Percentiles rank a stretch among this genome's conserved stretches.
phyloP scores from a whole-genome alignment of 2,113 vertebrate genomes.

The Corythornis madagascariensis region DNA sequence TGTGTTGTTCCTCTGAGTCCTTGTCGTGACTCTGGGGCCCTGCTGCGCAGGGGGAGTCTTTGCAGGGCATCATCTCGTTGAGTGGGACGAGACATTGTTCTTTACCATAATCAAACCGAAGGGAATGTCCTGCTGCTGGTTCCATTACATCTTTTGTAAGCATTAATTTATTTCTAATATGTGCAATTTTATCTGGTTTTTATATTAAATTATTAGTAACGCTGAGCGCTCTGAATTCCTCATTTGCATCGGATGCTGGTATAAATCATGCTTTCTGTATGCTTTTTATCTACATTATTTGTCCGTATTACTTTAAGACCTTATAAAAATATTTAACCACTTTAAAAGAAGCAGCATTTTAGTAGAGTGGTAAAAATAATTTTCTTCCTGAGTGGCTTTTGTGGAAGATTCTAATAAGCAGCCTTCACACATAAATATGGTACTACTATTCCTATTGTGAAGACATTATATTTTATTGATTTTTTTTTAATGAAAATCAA shows the following conservation, averaged over 20 bases:
- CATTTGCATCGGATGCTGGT: background rate
- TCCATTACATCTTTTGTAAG: background rate
- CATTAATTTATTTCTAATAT: background rate
- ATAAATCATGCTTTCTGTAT: background rate
- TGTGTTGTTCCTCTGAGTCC: too few species aligned
- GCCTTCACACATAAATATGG: background rate
- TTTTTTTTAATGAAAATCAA: background rate
- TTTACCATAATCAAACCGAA: background rate
- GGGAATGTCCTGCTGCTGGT: fast-evolving
- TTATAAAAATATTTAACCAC: background rate
- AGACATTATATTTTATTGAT: background rate
- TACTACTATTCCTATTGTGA: background rate
- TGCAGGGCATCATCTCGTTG: too few species aligned
- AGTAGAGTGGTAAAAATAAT: background rate
- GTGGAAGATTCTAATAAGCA: background rate
- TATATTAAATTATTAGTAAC: background rate
- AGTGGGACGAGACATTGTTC: background rate
- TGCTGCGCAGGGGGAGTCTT: too few species aligned
- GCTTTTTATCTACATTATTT: background rate
- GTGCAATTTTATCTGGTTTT: background rate
- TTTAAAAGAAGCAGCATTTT: background rate
- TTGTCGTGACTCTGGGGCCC: too few species aligned
- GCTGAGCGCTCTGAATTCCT: background rate
- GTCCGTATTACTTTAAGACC: background rate
- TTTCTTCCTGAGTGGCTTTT: background rate